A percentile compares a stretch with the other conserved stretches of the same genome.
Evolutionary conservation across 2,113 vertebrate species (phyloP).

Genomic region (Alectura lathami): DNA sequence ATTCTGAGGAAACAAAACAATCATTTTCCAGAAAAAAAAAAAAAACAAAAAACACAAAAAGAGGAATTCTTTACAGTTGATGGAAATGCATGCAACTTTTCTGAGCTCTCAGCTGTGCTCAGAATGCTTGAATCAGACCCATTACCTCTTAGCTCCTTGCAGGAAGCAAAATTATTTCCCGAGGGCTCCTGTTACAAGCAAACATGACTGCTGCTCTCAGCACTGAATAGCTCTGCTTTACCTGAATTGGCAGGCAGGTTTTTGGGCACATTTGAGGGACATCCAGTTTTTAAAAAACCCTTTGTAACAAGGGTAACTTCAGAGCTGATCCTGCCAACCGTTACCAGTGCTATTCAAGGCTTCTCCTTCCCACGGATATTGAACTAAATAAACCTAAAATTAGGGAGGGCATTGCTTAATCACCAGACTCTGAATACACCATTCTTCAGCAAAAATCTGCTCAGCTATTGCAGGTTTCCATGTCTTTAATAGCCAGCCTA

Average conservation of each 20-base stretch:
- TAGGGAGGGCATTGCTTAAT: slow-evolving; percentile 8
- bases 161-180: slow-evolving; percentile 17
- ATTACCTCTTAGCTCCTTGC: background rate
- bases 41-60: too few relatives aligned
- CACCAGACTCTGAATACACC: background rate
- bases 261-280: slow-evolving; percentile 31
- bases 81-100: background rate
- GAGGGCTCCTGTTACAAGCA: background rate
- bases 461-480: slow-evolving; percentile 7
- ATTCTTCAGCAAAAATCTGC: slow-evolving; percentile 37
- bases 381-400: slow-evolving; percentile 33
- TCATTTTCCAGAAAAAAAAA: background rate
- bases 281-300: background rate
- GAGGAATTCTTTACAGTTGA: background rate
- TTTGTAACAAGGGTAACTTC: slow-evolving; percentile 49
- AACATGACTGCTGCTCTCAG: background rate
- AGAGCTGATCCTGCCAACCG: background rate
- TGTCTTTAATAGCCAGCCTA: slow-evolving; percentile 6
- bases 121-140: background rate
- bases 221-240: slow-evolving; percentile 41
- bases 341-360: slow-evolving; percentile 41
- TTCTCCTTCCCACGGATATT: slow-evolving; percentile 70
- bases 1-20: slow-evolving; percentile 8
- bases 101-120: slow-evolving; percentile 18
- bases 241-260: slow-evolving; percentile 41